Percentiles rank a stretch among this genome's conserved stretches.
Evolutionary conservation across 2,888 invertebrate species (phyloP).

Genomic region (Melanargia galathea): DNA sequence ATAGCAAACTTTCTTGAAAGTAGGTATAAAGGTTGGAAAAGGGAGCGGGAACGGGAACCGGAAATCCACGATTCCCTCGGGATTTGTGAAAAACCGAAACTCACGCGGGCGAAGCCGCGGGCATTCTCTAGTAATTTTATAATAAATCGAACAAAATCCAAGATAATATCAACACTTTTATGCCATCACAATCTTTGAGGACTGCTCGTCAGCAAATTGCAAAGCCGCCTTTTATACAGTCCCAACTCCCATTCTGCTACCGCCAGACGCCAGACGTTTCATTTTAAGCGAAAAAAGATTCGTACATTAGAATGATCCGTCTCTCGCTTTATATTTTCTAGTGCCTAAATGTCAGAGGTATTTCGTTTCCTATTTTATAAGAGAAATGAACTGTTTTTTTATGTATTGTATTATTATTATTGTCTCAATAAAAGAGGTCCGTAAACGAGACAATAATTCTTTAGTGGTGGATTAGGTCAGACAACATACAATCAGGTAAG

Average conservation of each 20-base stretch:
- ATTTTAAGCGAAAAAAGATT: slow-evolving; percentile 30
- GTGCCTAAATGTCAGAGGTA: slow-evolving; percentile 19
- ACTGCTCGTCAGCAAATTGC: slow-evolving; percentile 24
- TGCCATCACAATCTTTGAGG: slow-evolving; percentile 18
- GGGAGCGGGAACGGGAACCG: too few species aligned
- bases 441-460: too few species aligned
- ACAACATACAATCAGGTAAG: too few species aligned
- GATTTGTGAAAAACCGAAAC: too few species aligned
- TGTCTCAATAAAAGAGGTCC: slow-evolving; percentile 21
- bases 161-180: slow-evolving; percentile 20
- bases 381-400: slow-evolving; percentile 16
- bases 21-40: too few species aligned
- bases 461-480: neutral
- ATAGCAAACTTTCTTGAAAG: too few species aligned
- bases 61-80: too few species aligned
- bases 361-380: slow-evolving; percentile 15
- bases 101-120: too few species aligned
- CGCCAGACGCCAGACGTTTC: slow-evolving; percentile 20
- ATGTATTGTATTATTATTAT: slow-evolving; percentile 3
- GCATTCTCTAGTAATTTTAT: too few species aligned
- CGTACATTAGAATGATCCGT: slow-evolving; percentile 25
- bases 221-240: slow-evolving; percentile 25
- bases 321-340: slow-evolving; percentile 17
- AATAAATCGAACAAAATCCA: too few species aligned
- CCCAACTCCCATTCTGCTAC: slow-evolving; percentile 26